Evolutionary conservation across 1,140 invertebrate species (phyloP).

Genomic region (Eubasilissa regina): DNA sequence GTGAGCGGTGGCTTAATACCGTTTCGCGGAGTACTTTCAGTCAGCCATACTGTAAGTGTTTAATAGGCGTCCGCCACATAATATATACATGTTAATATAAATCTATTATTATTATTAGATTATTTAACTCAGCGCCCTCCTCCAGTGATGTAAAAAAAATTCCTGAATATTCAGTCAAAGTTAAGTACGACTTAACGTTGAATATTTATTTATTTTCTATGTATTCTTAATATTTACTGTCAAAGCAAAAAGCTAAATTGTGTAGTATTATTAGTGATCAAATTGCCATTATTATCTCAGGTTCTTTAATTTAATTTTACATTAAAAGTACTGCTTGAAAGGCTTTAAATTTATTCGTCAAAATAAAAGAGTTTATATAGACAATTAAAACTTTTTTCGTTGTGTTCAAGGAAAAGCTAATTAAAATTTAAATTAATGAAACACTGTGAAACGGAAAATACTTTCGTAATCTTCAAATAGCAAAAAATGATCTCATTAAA

Average conservation of each 20-base stretch:
- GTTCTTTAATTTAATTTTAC: constrained; percentile 30
- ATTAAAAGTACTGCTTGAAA: constrained; percentile 32
- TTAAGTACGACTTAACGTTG: no score
- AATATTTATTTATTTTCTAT: no score
- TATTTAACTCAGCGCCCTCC: no score
- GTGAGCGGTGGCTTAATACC: no score
- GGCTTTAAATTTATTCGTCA: constrained; percentile 34
- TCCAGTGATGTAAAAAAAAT: no score
- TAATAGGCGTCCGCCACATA: no score
- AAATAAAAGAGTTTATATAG: constrained; percentile 42
- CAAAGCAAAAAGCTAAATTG: neutral
- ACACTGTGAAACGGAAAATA: neutral
- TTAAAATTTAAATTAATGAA: constrained; percentile 36
- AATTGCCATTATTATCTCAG: constrained; percentile 33
- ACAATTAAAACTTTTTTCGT: constrained; percentile 41
- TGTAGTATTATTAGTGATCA: constrained; percentile 33
- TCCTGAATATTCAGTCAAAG: no score
- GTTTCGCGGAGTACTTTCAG: no score
- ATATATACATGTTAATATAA: no score
- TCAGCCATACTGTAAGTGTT: no score
- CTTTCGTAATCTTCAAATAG: constrained; percentile 1
- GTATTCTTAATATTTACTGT: neutral
- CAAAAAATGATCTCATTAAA: constrained; percentile 30
- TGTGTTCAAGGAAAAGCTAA: constrained; percentile 19
- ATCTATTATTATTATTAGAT: no score